Conservation (phyloP, 2,797 vertebrate species). For the Diceros bicornis region DNA sequence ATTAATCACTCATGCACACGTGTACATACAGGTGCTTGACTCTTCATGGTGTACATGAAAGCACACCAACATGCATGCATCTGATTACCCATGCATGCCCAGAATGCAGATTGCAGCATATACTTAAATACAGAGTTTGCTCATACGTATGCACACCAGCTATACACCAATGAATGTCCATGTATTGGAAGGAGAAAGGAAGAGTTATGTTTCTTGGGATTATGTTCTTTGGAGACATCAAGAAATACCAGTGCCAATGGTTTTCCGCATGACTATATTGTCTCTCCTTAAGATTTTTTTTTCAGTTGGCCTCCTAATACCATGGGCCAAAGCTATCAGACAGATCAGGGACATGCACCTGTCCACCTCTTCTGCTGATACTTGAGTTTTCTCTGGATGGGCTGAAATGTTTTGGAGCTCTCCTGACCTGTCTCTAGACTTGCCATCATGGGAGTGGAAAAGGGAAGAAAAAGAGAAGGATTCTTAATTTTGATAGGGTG, state of each 20-base stretch:
- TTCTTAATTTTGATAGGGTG: neutral
- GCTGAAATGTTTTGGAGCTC: neutral
- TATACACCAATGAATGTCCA: neutral
- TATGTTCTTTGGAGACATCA: neutral
- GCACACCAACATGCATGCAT: neutral
- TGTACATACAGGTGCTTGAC: neutral
- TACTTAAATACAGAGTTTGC: neutral
- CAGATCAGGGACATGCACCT: neutral
- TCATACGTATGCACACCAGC: neutral
- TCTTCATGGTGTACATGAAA: neutral
- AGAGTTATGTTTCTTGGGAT: neutral
- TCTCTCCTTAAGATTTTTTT: constrained; percentile 86
- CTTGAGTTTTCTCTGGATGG: neutral
- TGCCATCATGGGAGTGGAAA: neutral
- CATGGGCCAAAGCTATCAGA: neutral
- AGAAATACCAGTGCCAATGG: neutral
- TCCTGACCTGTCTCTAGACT: neutral
- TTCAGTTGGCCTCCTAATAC: neutral
- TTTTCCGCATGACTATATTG: neutral
- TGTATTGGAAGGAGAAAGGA: neutral
- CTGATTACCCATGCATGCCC: neutral
- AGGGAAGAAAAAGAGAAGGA: neutral
- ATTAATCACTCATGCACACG: constrained; percentile 77
- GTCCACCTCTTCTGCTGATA: neutral
- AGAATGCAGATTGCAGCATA: neutral